Percentiles rank a stretch among this genome's conserved stretches.
These are phyloP conservation scores for Drosophila setosimentum DNA, from an alignment of 2,888 invertebrate species.

Conservation along the genomic window DNA sequence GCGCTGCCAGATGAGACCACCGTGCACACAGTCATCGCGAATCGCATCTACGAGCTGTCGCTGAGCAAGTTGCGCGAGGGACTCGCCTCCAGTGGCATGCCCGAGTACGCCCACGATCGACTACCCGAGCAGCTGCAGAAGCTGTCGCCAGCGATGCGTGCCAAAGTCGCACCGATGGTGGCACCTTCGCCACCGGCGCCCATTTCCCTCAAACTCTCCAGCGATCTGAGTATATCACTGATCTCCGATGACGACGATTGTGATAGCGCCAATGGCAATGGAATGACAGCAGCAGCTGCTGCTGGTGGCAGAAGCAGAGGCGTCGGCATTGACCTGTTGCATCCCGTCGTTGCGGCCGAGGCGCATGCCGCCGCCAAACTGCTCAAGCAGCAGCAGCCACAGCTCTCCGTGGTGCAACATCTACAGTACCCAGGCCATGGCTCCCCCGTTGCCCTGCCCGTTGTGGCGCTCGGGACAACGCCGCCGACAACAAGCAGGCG, in stretches of 20 bases:
- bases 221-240: constrained; percentile 83
- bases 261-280: constrained; percentile 52
- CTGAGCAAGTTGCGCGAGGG: constrained; percentile 83
- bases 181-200: constrained; percentile 75
- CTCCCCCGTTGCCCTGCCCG: constrained; percentile 64
- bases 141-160: constrained; percentile 69
- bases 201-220: constrained; percentile 80
- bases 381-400: constrained; percentile 77
- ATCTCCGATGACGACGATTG: constrained; percentile 83
- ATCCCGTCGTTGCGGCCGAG: constrained; percentile 52
- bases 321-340: constrained; percentile 28
- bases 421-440: constrained; percentile 68
- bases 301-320: constrained; percentile 20
- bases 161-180: constrained; percentile 70
- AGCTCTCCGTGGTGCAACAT: constrained; percentile 74
- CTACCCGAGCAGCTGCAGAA: constrained; percentile 70
- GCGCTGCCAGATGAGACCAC: constrained; percentile 82
- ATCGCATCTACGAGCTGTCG: constrained; percentile 83
- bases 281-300: background rate
- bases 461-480: constrained; percentile 47
- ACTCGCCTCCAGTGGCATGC: constrained; percentile 81
- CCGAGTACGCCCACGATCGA: constrained; percentile 74
- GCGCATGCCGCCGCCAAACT: constrained; percentile 68
- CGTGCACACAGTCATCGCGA: constrained; percentile 84
- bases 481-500: constrained; percentile 55